Base-by-base conservation (phyloP, 2,888 invertebrate genomes). In the Galerucella pusilla region DNA sequence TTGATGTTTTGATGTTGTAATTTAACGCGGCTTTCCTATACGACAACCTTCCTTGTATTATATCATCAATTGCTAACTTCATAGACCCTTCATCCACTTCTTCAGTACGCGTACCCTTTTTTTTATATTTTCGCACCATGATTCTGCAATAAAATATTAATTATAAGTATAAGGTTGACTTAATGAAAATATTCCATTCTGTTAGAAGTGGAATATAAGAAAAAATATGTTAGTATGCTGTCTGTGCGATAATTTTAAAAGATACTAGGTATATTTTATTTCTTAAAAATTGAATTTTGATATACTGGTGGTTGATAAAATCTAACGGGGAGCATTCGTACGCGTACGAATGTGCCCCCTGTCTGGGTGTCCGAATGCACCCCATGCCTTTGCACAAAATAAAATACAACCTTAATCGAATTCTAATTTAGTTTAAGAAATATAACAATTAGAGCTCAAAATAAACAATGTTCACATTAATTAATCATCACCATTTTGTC, bases 351-450 rank as follows among this genome's bases (percentile, higher is more conserved):
- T 65, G 46, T 65, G 49, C 49, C 65, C 65, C 65, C 49, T 65
- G 16, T n/a, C 2, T 4, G 5, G 16, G 12, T 68, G 57, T 59
- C 59, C 61, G 69, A 61, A 69, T 69, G 61, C 25, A 49, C 69
- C 69, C 60, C 69, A 61, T 16, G 16, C 60, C 61, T 20, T 46
- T 63, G 49, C 60, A 61, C 60, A 70, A 70, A 61, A 49, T 63
- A 25, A 57, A 59, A 57, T 59, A 68, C 42, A 59, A 68, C 57
- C 45, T 68, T 35, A 68, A 42, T n/a, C 16, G 10, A 61, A 70
- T 63, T 70, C 70, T 60, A 70, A 70, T 70, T 54, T 28, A 54
- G 54, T 64, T 16, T 54, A 54, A 64, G 71, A 71, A 71, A 71
- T 71, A 45, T 70, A 60, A 61, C 42, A 28, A 71, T 52, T 60